These are phyloP conservation scores for Lemur catta DNA, from an alignment of 2,797 vertebrate genomes.

Conservation along the genomic window DNA sequence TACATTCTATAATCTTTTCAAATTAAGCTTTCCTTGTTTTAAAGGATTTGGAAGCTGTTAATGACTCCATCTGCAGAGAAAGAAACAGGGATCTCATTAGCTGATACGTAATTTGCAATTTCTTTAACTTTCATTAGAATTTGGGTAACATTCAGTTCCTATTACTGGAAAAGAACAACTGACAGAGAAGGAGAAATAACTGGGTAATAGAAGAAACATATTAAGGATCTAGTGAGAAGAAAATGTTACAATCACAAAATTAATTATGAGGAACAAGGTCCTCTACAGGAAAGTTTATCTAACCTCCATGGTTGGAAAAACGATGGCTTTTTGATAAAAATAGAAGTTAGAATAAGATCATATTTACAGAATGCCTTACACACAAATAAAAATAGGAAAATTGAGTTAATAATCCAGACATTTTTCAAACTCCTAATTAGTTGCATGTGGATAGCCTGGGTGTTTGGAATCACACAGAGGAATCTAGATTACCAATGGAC, in stretches of 20 bases:
- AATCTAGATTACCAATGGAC: neutral
- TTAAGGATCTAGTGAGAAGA: neutral
- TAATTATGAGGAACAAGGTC: neutral
- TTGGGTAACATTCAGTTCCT: conserved; percentile 6
- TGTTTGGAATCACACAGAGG: neutral
- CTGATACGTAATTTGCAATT: neutral
- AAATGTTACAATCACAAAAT: neutral
- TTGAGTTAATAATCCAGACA: neutral
- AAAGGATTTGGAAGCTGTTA: neutral
- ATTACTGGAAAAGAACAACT: neutral
- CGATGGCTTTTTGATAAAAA: neutral
- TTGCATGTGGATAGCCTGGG: neutral
- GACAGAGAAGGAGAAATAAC: neutral
- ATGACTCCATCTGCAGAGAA: neutral
- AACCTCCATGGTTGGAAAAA: neutral
- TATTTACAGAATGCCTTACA: neutral
- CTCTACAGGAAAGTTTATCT: neutral
- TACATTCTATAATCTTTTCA: neutral
- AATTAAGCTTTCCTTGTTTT: neutral
- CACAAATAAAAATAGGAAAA: neutral
- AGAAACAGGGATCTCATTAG: neutral
- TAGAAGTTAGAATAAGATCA: neutral
- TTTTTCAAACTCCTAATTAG: neutral
- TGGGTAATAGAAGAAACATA: neutral
- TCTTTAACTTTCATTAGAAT: neutral